Evolutionary conservation across 2,797 vertebrate genomes (phyloP).

Genomic region (Sebastolobus alascanus): DNA sequence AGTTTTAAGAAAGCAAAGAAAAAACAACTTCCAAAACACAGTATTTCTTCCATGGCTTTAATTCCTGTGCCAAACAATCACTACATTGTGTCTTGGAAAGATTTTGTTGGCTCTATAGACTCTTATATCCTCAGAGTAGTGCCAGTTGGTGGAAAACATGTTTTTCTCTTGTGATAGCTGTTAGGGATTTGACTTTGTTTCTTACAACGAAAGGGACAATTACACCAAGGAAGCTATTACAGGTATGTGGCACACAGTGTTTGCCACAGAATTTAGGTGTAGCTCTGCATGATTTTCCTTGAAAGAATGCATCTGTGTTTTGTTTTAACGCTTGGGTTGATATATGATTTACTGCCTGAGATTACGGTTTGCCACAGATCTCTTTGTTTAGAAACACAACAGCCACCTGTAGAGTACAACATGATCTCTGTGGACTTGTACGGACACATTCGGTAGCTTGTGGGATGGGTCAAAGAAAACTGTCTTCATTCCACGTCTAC

Average conservation of each 20-base stretch:
- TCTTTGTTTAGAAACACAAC: constrained; percentile 61
- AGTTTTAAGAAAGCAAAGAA: constrained; percentile 46
- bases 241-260: constrained; percentile 6
- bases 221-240: not conserved
- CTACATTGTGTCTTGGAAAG: constrained; percentile 58
- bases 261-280: not conserved
- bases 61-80: constrained; percentile 67
- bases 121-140: constrained; percentile 21
- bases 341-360: constrained; percentile 42
- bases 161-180: constrained; percentile 7
- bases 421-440: constrained; percentile 57
- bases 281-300: constrained; percentile 32
- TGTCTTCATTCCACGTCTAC: constrained; percentile 51
- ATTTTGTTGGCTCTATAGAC: constrained; percentile 42
- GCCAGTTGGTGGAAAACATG: constrained; percentile 23
- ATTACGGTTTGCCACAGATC: constrained; percentile 42
- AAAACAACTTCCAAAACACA: constrained; percentile 32
- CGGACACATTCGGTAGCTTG: constrained; percentile 52
- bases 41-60: constrained; percentile 41
- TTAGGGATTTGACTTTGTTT: constrained; percentile 8
- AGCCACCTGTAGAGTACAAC: constrained; percentile 24
- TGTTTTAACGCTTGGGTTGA: constrained; percentile 37
- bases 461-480: constrained; percentile 45
- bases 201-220: constrained; percentile 14
- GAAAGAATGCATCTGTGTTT: constrained; percentile 36